phyloP scores from a whole-genome alignment of 2,113 vertebrate species.

The Raja brachyura region DNA sequence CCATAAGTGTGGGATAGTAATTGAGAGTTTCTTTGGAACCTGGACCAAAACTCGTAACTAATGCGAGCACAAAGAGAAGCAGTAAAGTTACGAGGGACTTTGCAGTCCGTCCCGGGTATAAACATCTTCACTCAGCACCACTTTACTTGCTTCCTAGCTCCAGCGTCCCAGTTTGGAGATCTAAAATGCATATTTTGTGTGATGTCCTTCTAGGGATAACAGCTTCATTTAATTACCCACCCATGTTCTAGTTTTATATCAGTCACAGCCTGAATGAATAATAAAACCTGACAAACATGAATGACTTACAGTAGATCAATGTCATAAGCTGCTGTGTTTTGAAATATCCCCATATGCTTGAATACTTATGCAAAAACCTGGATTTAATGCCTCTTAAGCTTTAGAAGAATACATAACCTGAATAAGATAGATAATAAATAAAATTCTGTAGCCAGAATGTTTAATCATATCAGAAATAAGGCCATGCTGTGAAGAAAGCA shows the following conservation, averaged over 20 bases:
- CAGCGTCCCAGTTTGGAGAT: background rate
- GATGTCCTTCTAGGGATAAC: background rate
- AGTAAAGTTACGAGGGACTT: background rate
- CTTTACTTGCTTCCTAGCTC: background rate
- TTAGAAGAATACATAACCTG: slow-evolving; percentile 37
- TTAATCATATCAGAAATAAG: slow-evolving; percentile 21
- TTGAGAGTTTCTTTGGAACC: background rate
- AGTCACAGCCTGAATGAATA: slow-evolving; percentile 30
- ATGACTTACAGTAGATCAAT: slow-evolving; percentile 38
- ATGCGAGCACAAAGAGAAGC: background rate
- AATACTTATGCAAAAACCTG: slow-evolving; percentile 38
- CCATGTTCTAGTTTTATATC: slow-evolving; percentile 14
- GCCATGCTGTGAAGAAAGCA: background rate
- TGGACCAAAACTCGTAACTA: background rate
- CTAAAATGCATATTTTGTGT: background rate
- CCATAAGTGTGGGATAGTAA: background rate
- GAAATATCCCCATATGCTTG: slow-evolving; percentile 36
- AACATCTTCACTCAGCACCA: background rate
- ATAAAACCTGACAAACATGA: slow-evolving; percentile 35
- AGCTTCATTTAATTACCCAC: slow-evolving; percentile 33
- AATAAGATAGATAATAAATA: slow-evolving; percentile 27
- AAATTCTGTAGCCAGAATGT: background rate
- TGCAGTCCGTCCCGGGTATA: background rate
- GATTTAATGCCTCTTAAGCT: slow-evolving; percentile 31
- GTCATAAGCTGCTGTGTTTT: slow-evolving; percentile 34